phyloP scores from a whole-genome alignment of 2,113 vertebrate genomes.

The Erythrolamprus reginae region DNA sequence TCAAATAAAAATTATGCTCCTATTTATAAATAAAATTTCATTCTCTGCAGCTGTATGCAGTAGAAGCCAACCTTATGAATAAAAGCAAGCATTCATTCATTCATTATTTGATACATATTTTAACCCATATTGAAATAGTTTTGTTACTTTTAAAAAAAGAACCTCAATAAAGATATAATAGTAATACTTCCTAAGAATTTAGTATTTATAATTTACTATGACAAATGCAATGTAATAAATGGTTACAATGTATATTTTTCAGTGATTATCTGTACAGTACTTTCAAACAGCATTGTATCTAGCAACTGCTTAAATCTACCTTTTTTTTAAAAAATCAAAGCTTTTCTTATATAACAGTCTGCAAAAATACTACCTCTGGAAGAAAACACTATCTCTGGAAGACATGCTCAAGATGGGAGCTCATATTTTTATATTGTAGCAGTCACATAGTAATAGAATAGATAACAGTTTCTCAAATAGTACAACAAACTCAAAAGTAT shows the following conservation, averaged over 20 bases:
- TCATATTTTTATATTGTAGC: constrained; percentile 21
- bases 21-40: constrained; percentile 23
- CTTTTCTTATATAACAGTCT: constrained; percentile 57
- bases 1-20: constrained; percentile 47
- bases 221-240: constrained; percentile 15
- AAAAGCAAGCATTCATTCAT: not conserved
- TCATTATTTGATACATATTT: not conserved
- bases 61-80: constrained; percentile 12
- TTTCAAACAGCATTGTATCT: constrained; percentile 21
- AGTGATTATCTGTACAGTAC: not conserved
- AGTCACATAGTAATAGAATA: not conserved
- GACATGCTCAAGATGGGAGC: constrained; percentile 26
- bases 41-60: constrained; percentile 13
- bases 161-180: not conserved
- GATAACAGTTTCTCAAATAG: not conserved
- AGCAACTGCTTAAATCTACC: accelerated
- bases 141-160: not conserved
- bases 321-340: constrained; percentile 15
- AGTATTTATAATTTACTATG: constrained; percentile 20
- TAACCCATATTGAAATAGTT: not conserved
- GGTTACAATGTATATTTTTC: not conserved
- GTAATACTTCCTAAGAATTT: constrained; percentile 16
- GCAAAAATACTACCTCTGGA: constrained; percentile 43
- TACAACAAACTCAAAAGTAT: not conserved
- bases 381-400: constrained; percentile 42